Percentiles rank a stretch among this genome's conserved stretches.
Conservation (phyloP, 2,888 invertebrate genomes). For the Spisula solida region DNA sequence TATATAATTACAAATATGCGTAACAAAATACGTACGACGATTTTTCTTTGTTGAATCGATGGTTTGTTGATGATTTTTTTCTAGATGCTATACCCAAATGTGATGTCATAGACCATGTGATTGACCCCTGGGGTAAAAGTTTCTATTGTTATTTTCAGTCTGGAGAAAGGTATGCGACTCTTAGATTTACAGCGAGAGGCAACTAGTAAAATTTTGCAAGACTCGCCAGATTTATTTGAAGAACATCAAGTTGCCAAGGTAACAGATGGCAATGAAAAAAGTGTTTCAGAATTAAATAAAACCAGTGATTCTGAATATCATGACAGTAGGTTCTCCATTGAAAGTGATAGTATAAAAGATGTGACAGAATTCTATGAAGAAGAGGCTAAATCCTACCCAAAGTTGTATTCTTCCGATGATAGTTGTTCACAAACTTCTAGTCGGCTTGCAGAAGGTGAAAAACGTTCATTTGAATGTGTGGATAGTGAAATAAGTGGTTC, state of each 20-base stretch:
- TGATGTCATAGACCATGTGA: too few relatives aligned
- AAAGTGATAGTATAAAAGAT: background rate
- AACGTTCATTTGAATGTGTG: slow-evolving; percentile 33
- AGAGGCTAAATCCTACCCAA: slow-evolving; percentile 8
- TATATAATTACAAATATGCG: too few relatives aligned
- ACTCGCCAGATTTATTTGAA: background rate
- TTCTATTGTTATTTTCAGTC: slow-evolving; percentile 37
- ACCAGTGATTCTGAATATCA: background rate
- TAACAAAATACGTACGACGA: too few relatives aligned
- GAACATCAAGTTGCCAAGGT: background rate
- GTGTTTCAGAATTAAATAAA: background rate
- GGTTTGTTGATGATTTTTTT: too few relatives aligned
- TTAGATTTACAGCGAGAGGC: slow-evolving; percentile 47
- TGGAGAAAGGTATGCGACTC: slow-evolving; percentile 44
- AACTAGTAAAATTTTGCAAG: slow-evolving; percentile 31
- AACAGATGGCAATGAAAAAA: background rate
- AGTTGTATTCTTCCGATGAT: slow-evolving; percentile 14
- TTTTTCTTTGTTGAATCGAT: too few relatives aligned
- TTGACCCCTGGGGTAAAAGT: background rate
- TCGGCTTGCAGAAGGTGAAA: background rate
- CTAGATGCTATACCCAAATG: too few relatives aligned
- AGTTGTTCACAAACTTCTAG: background rate
- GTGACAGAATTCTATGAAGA: slow-evolving; percentile 35
- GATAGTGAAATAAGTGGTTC: slow-evolving; percentile 31
- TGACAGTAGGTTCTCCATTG: background rate